phyloP scores from a whole-genome alignment of 2,797 vertebrate species.

The Mus spretus region DNA sequence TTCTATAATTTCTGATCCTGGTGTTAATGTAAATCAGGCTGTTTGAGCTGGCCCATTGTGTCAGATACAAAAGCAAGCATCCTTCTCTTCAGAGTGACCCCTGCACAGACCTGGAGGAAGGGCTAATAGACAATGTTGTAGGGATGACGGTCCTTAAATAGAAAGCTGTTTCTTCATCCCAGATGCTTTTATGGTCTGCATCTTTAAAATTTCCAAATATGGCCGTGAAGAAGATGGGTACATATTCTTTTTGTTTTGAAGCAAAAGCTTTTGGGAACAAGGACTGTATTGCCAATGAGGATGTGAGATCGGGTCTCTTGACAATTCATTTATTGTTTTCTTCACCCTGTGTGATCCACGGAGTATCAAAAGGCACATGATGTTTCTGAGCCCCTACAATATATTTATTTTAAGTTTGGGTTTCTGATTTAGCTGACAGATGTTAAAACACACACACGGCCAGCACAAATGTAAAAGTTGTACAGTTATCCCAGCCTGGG shows the following conservation, averaged over 20 bases:
- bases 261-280: constrained; percentile 70
- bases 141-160: constrained; percentile 48
- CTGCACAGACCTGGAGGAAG: neutral
- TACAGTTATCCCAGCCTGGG: constrained; percentile 63
- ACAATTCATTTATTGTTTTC: constrained; percentile 81
- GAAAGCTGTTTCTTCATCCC: constrained; percentile 64
- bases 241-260: constrained; percentile 72
- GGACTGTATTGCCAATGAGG: constrained; percentile 65
- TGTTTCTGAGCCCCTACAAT: constrained; percentile 68
- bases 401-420: neutral
- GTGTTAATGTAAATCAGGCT: neutral
- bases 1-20: constrained; percentile 37
- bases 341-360: constrained; percentile 75
- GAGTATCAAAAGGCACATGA: constrained; percentile 78
- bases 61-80: neutral
- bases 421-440: constrained; percentile 79
- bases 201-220: constrained; percentile 76
- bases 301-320: constrained; percentile 76
- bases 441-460: constrained; percentile 65
- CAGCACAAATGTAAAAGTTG: neutral
- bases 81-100: neutral
- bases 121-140: neutral
- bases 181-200: constrained; percentile 61
- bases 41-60: neutral
- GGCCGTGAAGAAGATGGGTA: constrained; percentile 74